Evolutionary conservation across 2,888 invertebrate species (phyloP).

Genomic region (Andrena marginata): DNA sequence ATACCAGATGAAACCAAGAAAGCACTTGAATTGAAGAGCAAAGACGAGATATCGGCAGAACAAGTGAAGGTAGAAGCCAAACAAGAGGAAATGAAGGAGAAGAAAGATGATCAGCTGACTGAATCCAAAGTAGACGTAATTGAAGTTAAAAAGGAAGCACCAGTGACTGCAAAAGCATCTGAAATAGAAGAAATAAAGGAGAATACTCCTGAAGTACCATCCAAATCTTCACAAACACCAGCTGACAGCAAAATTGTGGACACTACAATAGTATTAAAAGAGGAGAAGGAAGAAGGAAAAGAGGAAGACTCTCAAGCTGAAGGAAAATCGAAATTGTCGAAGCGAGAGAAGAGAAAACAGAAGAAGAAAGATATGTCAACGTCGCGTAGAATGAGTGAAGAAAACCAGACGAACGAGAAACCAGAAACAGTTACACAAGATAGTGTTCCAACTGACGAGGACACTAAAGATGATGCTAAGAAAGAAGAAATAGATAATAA

Average conservation of each 20-base stretch:
- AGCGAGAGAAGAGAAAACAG: constrained; percentile 40
- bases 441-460: not conserved
- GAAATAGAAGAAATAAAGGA: not conserved
- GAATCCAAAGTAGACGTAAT: not conserved
- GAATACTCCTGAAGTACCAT: constrained; percentile 33
- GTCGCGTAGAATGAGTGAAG: constrained; percentile 37
- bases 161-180: not conserved
- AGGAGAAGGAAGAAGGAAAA: not conserved
- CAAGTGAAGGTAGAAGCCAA: not conserved
- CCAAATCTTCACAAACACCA: constrained; percentile 3
- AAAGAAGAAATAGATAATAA: not conserved
- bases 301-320: constrained; percentile 13
- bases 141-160: not conserved
- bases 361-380: constrained; percentile 36
- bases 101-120: not conserved
- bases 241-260: constrained; percentile 44
- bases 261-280: not conserved
- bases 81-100: not conserved
- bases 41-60: constrained; percentile 2
- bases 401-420: constrained; percentile 36
- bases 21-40: not conserved
- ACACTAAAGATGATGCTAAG: not conserved
- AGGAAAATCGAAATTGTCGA: constrained; percentile 27
- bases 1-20: not conserved
- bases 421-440: not conserved